phyloP scores from a whole-genome alignment of 2,113 vertebrate species.

The Prionailurus viverrinus region DNA sequence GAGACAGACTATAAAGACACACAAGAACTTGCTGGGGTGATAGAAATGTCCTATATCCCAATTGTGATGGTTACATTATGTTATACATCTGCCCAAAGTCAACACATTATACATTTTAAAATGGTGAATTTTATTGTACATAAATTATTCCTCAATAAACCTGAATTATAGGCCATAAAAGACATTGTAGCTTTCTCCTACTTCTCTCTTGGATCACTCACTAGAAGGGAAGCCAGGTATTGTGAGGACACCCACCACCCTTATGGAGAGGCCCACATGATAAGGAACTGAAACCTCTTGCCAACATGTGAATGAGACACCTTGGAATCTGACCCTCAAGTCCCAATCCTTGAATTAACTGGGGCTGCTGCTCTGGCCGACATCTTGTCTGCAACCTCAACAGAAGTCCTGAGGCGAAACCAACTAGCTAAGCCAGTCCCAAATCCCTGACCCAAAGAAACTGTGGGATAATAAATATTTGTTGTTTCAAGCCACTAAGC shows the following conservation, averaged over 20 bases:
- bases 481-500: conserved; percentile 45
- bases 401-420: conserved; percentile 55
- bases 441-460: conserved; percentile 36
- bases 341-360: not conserved
- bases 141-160: conserved; percentile 17
- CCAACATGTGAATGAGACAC: not conserved
- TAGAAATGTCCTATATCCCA: not conserved
- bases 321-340: not conserved
- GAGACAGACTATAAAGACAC: not conserved
- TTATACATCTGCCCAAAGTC: not conserved
- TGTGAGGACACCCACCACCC: not conserved
- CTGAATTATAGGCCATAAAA: not conserved
- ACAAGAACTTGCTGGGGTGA: not conserved
- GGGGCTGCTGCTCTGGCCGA: not conserved
- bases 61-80: not conserved
- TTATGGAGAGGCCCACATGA: not conserved
- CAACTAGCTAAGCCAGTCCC: conserved; percentile 20
- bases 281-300: conserved; percentile 3
- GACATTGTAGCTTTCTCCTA: not conserved
- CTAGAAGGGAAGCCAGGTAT: not conserved
- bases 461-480: conserved; percentile 40
- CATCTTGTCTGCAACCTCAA: not conserved
- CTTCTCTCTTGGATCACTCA: not conserved
- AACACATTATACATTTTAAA: not conserved
- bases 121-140: not conserved